phyloP scores from a whole-genome alignment of 2,888 invertebrate species.

The Polydrusus tereticollis region DNA sequence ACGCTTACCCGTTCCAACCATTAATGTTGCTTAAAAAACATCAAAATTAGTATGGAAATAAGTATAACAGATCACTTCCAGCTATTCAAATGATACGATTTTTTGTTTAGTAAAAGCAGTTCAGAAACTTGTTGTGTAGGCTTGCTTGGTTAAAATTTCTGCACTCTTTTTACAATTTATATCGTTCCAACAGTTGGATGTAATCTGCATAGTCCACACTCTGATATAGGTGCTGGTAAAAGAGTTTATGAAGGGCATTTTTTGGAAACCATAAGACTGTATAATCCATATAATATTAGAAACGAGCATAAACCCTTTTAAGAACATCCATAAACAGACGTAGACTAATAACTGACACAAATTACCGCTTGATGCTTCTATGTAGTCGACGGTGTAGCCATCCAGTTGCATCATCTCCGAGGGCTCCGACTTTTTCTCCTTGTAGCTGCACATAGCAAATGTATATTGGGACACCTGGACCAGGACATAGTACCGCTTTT shows the following conservation, averaged over 20 bases:
- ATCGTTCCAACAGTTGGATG: constrained; percentile 19
- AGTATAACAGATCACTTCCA: constrained; percentile 29
- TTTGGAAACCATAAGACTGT: too few relatives aligned
- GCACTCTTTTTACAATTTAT: neutral
- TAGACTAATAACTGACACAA: constrained; percentile 26
- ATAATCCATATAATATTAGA: too few relatives aligned
- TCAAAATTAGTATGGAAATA: constrained; percentile 23
- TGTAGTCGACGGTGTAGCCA: constrained; percentile 99
- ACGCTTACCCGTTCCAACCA: constrained; percentile 90
- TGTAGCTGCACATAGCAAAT: constrained; percentile 99
- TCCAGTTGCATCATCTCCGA: constrained; percentile 99
- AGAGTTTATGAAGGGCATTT: constrained; percentile 7
- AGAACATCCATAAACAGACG: neutral
- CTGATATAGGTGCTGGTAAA: constrained; percentile 16
- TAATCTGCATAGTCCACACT: constrained; percentile 30
- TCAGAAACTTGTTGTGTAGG: neutral
- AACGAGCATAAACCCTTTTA: constrained; percentile 49
- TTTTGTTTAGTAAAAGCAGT: neutral
- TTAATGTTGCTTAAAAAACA: constrained; percentile 81
- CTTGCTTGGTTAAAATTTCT: neutral
- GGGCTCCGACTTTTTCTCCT: constrained; percentile 99
- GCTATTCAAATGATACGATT: constrained; percentile 5
- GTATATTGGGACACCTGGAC: constrained; percentile 99
- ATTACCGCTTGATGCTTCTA: constrained; percentile 93
- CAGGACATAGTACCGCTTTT: constrained; percentile 96